These are phyloP conservation scores for Oryzias javanicus DNA, from an alignment of 2,113 vertebrate species.

Conservation along the genomic window DNA sequence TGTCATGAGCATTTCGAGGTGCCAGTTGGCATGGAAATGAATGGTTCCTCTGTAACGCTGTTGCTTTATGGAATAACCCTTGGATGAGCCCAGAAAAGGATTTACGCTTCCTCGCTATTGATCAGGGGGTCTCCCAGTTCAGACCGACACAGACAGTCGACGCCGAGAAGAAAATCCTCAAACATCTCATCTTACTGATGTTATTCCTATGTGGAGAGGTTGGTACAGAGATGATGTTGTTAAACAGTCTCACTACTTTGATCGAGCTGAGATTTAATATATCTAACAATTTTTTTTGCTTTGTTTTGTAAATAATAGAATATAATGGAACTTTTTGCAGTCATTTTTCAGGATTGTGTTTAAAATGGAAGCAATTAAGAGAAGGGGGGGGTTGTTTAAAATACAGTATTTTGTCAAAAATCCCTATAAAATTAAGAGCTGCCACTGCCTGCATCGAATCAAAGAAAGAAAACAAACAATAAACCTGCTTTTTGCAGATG, in stretches of 20 bases:
- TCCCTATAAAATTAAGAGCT: too few relatives aligned
- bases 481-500: too few relatives aligned
- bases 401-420: background rate
- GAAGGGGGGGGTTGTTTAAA: background rate
- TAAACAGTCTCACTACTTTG: slow-evolving; percentile 11
- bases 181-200: background rate
- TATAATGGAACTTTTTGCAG: background rate
- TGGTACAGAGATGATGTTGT: background rate
- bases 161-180: background rate
- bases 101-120: slow-evolving; percentile 15
- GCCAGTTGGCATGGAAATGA: slow-evolving; percentile 29
- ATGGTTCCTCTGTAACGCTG: slow-evolving; percentile 11
- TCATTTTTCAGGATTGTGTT: background rate
- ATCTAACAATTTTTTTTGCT: slow-evolving; percentile 12
- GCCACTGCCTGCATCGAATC: too few relatives aligned
- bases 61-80: slow-evolving; percentile 30
- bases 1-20: slow-evolving; percentile 18
- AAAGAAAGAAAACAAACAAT: too few relatives aligned
- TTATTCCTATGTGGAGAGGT: slow-evolving; percentile 4
- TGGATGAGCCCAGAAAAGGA: slow-evolving; percentile 4
- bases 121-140: slow-evolving; percentile 26
- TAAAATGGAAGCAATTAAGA: background rate
- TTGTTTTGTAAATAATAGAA: background rate
- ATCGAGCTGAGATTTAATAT: slow-evolving; percentile 6
- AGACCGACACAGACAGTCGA: slow-evolving; percentile 12